These are phyloP conservation scores for Alloplasta piceator DNA, from an alignment of 2,888 invertebrate species.

Conservation along the genomic window DNA sequence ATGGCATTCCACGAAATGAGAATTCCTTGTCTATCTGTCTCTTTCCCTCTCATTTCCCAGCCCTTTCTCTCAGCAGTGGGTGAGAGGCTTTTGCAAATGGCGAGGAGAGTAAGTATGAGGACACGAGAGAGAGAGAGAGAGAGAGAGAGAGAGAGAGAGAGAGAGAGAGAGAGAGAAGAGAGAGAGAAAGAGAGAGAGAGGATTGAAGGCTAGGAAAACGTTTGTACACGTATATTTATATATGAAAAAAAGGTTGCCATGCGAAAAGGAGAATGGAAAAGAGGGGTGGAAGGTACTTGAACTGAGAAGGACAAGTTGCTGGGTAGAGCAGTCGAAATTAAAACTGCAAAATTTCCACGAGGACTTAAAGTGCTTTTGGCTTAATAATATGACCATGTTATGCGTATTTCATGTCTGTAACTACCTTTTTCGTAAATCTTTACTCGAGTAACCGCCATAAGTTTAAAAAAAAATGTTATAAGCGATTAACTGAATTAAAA, in stretches of 20 bases:
- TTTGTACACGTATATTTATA: constrained; percentile 24
- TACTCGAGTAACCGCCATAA: too few species aligned
- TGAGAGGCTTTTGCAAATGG: constrained; percentile 51
- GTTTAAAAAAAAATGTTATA: too few species aligned
- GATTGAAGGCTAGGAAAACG: constrained; percentile 21
- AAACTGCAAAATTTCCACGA: constrained; percentile 36
- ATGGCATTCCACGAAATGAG: constrained; percentile 62
- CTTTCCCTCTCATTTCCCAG: constrained; percentile 28
- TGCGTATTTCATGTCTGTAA: too few species aligned
- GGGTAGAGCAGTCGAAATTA: constrained; percentile 29
- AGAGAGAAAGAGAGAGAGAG: constrained; percentile 32
- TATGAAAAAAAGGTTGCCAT: constrained; percentile 32
- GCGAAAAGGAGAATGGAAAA: constrained; percentile 33
- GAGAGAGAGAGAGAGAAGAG: constrained; percentile 2
- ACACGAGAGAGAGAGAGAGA: constrained; percentile 6
- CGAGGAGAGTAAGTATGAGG: constrained; percentile 17
- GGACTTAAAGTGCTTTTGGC: constrained; percentile 53
- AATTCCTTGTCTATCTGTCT: constrained; percentile 57
- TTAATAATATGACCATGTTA: constrained; percentile 2
- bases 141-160: constrained; percentile 18
- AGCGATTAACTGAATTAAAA: too few species aligned
- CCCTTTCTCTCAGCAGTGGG: constrained; percentile 15
- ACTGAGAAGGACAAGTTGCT: not conserved
- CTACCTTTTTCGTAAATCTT: too few species aligned
- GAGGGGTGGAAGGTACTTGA: not conserved